Percentiles rank a stretch among this genome's conserved stretches.
phyloP scores from a whole-genome alignment of 2,113 vertebrate genomes.

The Tricholaema leucomelas region DNA sequence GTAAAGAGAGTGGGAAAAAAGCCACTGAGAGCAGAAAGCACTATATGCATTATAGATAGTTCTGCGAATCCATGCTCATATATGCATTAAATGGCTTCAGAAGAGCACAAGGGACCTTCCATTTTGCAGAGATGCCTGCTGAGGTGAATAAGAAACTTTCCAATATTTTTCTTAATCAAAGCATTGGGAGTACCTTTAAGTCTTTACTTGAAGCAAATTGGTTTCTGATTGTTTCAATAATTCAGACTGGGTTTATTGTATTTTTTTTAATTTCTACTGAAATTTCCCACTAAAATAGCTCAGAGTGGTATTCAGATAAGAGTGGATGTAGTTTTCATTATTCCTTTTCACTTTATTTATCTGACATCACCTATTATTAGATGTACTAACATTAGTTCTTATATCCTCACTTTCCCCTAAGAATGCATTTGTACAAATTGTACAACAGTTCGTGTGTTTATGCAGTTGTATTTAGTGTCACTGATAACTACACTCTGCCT shows the following conservation, averaged over 20 bases:
- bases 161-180: slow-evolving; percentile 40
- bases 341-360: neutral
- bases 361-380: neutral
- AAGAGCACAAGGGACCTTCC: slow-evolving; percentile 68
- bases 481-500: neutral
- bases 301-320: neutral
- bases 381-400: neutral
- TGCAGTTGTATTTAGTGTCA: neutral
- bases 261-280: neutral
- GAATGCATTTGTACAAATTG: neutral
- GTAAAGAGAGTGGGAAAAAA: slow-evolving; percentile 89
- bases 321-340: neutral
- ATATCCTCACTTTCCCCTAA: neutral
- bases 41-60: slow-evolving; percentile 86
- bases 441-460: neutral
- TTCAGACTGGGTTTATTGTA: neutral
- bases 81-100: slow-evolving; percentile 75
- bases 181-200: neutral
- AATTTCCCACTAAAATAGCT: slow-evolving; percentile 7
- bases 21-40: slow-evolving; percentile 80
- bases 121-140: slow-evolving; percentile 46
- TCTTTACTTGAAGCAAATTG: slow-evolving; percentile 55
- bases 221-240: slow-evolving; percentile 15
- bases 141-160: slow-evolving; percentile 54
- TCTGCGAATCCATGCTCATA: slow-evolving; percentile 72